These are phyloP conservation scores for Reinhardtius hippoglossoides DNA, from an alignment of 2,113 vertebrate species.

Conservation along the genomic window DNA sequence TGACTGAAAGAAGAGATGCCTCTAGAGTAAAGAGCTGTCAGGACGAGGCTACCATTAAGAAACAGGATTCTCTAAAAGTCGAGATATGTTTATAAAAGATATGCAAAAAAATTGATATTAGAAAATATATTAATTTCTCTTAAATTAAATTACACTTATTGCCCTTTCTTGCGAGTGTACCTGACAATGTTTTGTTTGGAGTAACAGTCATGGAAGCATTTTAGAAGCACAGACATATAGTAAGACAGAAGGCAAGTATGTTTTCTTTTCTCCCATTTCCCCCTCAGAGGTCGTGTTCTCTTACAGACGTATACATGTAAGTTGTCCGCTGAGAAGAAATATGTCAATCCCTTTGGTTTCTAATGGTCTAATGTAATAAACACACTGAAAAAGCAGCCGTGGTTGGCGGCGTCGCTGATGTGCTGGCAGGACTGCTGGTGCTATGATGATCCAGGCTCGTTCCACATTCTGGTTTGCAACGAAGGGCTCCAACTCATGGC, in stretches of 20 bases:
- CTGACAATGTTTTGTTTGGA: slow-evolving; percentile 54
- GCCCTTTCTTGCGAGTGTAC: slow-evolving; percentile 58
- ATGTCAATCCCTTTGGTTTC: slow-evolving; percentile 76
- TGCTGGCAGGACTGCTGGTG: slow-evolving; percentile 44
- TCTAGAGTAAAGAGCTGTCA: slow-evolving; percentile 30
- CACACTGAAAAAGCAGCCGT: slow-evolving; percentile 39
- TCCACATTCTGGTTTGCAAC: slow-evolving; percentile 36
- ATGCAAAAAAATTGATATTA: slow-evolving; percentile 49
- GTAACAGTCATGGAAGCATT: slow-evolving; percentile 42
- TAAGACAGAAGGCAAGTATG: slow-evolving; percentile 40
- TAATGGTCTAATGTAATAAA: slow-evolving; percentile 74
- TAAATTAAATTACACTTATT: slow-evolving; percentile 75
- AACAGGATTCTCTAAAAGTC: slow-evolving; percentile 28
- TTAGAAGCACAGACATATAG: slow-evolving; percentile 37
- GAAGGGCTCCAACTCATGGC: slow-evolving; percentile 25
- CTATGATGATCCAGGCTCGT: fast-evolving
- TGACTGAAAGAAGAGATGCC: slow-evolving; percentile 30
- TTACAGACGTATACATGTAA: slow-evolving; percentile 39
- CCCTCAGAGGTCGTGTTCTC: slow-evolving; percentile 27
- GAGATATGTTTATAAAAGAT: slow-evolving; percentile 55
- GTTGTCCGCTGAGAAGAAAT: slow-evolving; percentile 55
- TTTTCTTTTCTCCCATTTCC: slow-evolving; percentile 13
- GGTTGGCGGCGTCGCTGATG: slow-evolving; percentile 47
- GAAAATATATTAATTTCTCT: slow-evolving; percentile 84
- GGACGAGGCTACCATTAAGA: slow-evolving; percentile 13